Conservation (phyloP, 2,113 vertebrate species). For the Bubo bubo region DNA sequence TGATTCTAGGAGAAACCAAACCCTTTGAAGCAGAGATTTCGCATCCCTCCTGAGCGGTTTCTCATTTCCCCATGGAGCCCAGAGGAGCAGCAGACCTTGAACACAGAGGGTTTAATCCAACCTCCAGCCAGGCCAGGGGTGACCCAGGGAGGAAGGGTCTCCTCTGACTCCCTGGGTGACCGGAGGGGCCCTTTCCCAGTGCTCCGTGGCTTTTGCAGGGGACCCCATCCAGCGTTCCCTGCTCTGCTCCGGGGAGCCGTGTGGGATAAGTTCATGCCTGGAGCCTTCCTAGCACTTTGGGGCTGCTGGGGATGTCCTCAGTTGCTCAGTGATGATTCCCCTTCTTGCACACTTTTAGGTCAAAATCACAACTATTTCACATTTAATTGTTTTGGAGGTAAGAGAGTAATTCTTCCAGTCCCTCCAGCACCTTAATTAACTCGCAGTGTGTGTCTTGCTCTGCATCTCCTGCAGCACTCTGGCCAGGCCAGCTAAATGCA, state of each 20-base stretch:
- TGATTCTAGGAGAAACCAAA: background rate
- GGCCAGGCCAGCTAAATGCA: no score
- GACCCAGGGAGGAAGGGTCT: background rate
- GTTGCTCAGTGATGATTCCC: background rate
- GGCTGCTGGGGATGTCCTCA: background rate
- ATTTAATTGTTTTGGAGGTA: background rate
- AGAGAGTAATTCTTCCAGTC: background rate
- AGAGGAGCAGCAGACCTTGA: background rate
- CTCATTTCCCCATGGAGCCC: background rate
- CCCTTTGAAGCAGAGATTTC: background rate
- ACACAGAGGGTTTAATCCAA: background rate
- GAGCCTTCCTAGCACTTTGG: background rate
- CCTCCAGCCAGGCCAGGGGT: background rate
- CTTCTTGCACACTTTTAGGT: background rate
- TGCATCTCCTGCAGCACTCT: background rate
- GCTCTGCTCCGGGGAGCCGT: background rate
- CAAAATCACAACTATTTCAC: background rate
- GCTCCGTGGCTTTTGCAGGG: background rate
- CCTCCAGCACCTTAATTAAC: background rate
- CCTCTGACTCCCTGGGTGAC: background rate
- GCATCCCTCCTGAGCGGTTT: background rate
- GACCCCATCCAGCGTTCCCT: background rate
- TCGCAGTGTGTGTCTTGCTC: background rate
- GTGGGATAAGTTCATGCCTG: fast-evolving
- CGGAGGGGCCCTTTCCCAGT: background rate